Evolutionary conservation across 2,113 vertebrate genomes (phyloP).

Genomic region (Chroicocephalus ridibundus): DNA sequence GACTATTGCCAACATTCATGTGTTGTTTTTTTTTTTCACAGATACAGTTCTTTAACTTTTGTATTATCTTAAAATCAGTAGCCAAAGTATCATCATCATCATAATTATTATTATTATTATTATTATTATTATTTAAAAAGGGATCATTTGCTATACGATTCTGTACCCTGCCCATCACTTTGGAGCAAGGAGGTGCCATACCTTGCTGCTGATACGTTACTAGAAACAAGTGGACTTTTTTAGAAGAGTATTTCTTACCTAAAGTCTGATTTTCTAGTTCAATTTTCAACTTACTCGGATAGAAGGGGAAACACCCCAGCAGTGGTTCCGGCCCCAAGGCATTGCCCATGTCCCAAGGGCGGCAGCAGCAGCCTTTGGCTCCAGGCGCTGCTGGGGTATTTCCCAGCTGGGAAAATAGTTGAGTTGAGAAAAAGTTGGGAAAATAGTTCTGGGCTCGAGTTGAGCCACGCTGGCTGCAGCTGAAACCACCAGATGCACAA

Average conservation of each 20-base stretch:
- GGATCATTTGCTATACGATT: fast-evolving
- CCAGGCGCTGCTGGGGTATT: not conserved
- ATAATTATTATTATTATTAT: not conserved
- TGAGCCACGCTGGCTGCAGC: not conserved
- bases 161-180: fast-evolving
- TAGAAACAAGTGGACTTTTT: not conserved
- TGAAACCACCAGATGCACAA: fast-evolving
- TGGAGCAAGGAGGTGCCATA: not conserved
- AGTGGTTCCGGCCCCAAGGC: not conserved
- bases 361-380: not conserved
- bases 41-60: not conserved
- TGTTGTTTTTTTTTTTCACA: not conserved
- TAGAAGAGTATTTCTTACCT: not conserved
- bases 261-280: not conserved
- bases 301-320: not conserved
- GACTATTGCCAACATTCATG: fast-evolving
- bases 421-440: too few species aligned
- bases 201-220: not conserved
- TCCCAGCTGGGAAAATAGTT: too few species aligned
- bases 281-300: not conserved
- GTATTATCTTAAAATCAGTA: not conserved
- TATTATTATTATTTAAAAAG: not conserved
- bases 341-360: not conserved
- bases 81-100: not conserved
- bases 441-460: not conserved